phyloP scores from a whole-genome alignment of 2,888 invertebrate species.

The Thysanoteuthis rhombus region DNA sequence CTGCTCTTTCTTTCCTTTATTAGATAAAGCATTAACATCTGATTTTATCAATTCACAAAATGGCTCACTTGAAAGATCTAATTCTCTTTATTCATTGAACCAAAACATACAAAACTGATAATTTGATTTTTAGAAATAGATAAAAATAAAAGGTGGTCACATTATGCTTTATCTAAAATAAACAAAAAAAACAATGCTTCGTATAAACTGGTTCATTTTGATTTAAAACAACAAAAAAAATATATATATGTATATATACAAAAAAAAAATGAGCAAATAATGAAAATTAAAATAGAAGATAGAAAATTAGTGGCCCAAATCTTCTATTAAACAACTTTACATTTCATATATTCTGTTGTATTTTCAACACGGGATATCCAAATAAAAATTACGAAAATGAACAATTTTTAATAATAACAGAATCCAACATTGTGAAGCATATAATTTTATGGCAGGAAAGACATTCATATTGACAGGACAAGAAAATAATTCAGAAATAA shows the following conservation, averaged over 20 bases:
- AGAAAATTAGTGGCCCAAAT: background rate
- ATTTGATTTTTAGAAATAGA: background rate
- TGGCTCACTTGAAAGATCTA: background rate
- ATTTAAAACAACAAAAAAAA: background rate
- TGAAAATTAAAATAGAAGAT: background rate
- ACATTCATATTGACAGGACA: background rate
- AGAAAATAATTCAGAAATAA: background rate
- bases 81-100: background rate
- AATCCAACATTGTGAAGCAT: background rate
- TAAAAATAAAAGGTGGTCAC: background rate
- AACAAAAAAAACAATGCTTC: background rate
- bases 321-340: background rate
- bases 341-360: background rate
- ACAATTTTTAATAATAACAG: background rate
- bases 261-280: background rate
- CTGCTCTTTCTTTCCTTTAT: background rate
- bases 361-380: background rate
- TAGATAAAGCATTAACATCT: background rate
- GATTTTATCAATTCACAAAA: background rate
- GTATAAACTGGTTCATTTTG: background rate
- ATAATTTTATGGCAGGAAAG: background rate
- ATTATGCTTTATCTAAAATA: background rate
- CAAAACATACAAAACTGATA: background rate
- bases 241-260: no score
- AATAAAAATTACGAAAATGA: background rate